Base-by-base conservation (phyloP, 2,113 vertebrate genomes). In the Loxodonta africana region DNA sequence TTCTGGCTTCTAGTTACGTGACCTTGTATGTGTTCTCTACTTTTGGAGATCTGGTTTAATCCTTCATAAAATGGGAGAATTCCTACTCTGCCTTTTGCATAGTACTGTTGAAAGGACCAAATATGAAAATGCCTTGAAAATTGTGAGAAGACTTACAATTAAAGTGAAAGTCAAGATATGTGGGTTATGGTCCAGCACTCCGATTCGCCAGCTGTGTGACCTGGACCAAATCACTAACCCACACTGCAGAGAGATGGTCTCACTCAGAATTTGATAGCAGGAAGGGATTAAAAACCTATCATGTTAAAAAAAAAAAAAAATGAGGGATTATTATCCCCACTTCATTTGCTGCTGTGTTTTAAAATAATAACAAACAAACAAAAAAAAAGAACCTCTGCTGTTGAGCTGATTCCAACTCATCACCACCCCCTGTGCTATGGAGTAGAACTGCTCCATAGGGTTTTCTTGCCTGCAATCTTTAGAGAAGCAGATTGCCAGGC, bases 301-400 rank as follows among this genome's bases (percentile, higher is more conserved):
- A 63, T 63, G 30, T 46, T 76, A 57, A 63, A 95, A 81, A 86
- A 96, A 73, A 89, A 74, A 81, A 86, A 96, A 73, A 89, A 74
- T 26, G 37, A 51, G 17, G 17, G 21, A 20, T 33, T 57, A 30
- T 25, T n/a, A 60, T 48, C 2, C 60, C 37, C 30, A 44, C 41
- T 88, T 91, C 21, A n/a, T 18, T 83, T 62, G 41, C 28, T 48
- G 67, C 78, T 88, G 11, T 51, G 48, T 85, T 89, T 78, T 48
- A 11, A 69, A 78, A 71, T n/a, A 26, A 73, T 20, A 69, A 67
- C 28, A 8, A 1, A 37, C 37, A 7, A 48, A 10, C 48, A 48
- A 48, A 48, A 33, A 69, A 69, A 69, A 12, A 4, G 4, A 60
- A 62, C 18, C 21, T 6, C 23, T 23, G 14, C 53, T 48, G 15